Conservation (phyloP, 2,113 vertebrate species). For the Cyphotilapia sp. region DNA sequence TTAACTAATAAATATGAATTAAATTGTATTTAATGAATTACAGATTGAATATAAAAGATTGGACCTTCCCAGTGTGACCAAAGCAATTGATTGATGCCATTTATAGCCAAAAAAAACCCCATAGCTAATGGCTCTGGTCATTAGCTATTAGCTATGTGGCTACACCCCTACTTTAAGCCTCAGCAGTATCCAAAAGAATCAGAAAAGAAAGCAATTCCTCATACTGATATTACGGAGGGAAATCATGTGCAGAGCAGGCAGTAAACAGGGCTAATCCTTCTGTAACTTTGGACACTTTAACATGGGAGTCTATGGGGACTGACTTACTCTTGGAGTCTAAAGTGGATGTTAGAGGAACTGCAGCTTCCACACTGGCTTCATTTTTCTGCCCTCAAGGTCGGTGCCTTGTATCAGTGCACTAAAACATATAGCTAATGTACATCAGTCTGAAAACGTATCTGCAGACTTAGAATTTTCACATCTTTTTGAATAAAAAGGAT, state of each 20-base stretch:
- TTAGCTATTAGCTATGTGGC: background rate
- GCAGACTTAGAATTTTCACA: background rate
- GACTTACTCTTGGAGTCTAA: background rate
- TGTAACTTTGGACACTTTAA: background rate
- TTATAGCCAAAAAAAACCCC: rapidly evolving
- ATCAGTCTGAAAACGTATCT: background rate
- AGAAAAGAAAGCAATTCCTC: background rate
- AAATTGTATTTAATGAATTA: background rate
- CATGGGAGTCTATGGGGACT: background rate
- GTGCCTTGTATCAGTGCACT: background rate
- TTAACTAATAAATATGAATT: background rate
- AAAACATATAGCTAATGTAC: background rate
- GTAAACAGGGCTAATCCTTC: background rate
- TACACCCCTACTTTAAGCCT: background rate
- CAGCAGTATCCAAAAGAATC: background rate
- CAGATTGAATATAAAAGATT: background rate
- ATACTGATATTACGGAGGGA: background rate
- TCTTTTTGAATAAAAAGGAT: background rate
- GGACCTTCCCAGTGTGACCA: background rate
- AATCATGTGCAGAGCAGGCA: background rate
- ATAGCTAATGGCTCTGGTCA: background rate
- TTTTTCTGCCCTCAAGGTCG: background rate
- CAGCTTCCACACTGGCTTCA: background rate
- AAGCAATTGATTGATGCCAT: background rate
- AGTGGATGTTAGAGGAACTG: background rate